Evolutionary conservation across 2,797 vertebrate species (phyloP), one percentile per base, ranked within the genome.

Genomic region (Myotis daubentonii): DNA sequence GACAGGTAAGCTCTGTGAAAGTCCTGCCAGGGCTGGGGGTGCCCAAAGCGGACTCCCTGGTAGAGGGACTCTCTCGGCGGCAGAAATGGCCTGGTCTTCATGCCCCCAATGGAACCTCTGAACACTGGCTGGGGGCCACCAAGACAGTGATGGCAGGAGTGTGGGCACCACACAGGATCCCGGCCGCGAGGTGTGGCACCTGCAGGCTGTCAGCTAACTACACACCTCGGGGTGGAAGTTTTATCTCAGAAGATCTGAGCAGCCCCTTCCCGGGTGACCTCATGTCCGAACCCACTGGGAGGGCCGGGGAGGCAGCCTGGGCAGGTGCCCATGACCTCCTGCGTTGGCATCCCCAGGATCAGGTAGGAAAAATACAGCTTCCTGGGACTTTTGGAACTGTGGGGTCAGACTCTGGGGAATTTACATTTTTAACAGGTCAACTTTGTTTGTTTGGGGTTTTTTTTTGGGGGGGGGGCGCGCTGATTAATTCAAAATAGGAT

Each of bases 291-390:
- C 9, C 36, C 30, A 44, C 79, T 12, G 19, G 44, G n/a, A 19
- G 0, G 0, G 8, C 10, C 22, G 8, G n/a, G 1, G 4, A 65
- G 12, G 1, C 9, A n/a, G 17, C 13, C 11, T 4, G 44, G 0
- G 22, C 1, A 11, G n/a, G 28, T 55, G 17, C 8, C 68, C 33
- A 23, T 4, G 30, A 28, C 19, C 19, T 23, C 7, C 36, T 19
- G 13, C 19, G 3, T 22, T 15, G 53, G 30, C 53, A 30, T 38
- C 41, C 30, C 30, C 6, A 16, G 28, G 60, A 22, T 13, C 28
- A 36, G 0, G 0, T 0, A 38, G n/a, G 68, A 17, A 49, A 82
- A 72, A 28, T 5, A 20, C 13, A 8, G 15, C 10, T 47, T 49
- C 25, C 6, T 30, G 16, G 38, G 20, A 55, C 1, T 8, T 25